A percentile compares a stretch with the other conserved stretches of the same genome.
phyloP scores from a whole-genome alignment of 2,888 invertebrate species.

The Seladonia tumulorum region DNA sequence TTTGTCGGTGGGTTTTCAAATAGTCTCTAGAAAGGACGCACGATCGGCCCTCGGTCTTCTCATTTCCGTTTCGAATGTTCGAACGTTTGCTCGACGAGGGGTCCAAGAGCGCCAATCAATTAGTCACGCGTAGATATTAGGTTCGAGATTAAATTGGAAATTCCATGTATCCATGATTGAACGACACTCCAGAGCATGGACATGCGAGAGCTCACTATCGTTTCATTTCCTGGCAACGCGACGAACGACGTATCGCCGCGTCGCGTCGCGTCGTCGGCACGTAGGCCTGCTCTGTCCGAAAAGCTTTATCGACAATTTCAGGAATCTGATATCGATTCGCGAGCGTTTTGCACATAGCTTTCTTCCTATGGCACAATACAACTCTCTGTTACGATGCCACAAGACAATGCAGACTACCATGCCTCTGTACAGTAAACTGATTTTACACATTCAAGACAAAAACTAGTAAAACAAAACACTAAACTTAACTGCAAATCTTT shows the following conservation, averaged over 20 bases:
- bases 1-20: background rate
- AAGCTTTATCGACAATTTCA: slow-evolving; percentile 27
- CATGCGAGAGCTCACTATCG: background rate
- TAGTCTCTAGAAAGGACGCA: background rate
- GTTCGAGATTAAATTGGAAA: slow-evolving; percentile 40
- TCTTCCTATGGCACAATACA: background rate
- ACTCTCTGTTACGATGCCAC: background rate
- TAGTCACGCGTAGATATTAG: slow-evolving; percentile 39
- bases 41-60: background rate
- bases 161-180: slow-evolving; percentile 36
- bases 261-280: background rate
- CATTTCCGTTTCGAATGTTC: slow-evolving; percentile 13
- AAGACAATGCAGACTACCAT: background rate
- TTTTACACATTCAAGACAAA: too few relatives aligned
- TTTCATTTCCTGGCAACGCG: slow-evolving; percentile 41
- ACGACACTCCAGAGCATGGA: slow-evolving; percentile 4
- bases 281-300: background rate
- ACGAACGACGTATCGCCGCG: background rate
- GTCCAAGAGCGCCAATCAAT: slow-evolving; percentile 41
- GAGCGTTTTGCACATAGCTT: background rate
- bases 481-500: too few relatives aligned
- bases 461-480: too few relatives aligned
- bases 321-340: slow-evolving; percentile 22
- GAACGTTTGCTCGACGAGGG: background rate
- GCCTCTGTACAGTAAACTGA: background rate